Conservation (phyloP, 2,797 vertebrate genomes). For the Erithacus rubecula region DNA sequence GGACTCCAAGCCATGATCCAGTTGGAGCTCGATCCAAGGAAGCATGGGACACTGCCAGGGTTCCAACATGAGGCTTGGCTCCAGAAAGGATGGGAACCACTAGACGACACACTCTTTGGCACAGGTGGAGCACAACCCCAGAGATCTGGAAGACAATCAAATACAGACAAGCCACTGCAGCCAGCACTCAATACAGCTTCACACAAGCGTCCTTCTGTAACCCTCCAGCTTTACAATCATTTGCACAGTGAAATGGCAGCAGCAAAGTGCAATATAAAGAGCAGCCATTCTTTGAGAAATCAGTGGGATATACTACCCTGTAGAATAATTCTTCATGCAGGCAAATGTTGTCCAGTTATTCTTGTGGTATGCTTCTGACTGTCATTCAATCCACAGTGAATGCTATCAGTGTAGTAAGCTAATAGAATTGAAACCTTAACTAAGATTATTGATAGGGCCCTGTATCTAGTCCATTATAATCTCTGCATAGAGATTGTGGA, state of each 20-base stretch:
- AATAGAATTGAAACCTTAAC: conserved; percentile 70
- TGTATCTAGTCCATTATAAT: conserved; percentile 70
- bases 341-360: conserved; percentile 1
- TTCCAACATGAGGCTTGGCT: conserved; percentile 64
- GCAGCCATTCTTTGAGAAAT: background rate
- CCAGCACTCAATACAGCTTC: conserved; percentile 4
- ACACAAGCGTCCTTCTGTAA: conserved; percentile 17
- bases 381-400: conserved; percentile 13
- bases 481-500: conserved; percentile 71
- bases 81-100: conserved; percentile 58
- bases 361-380: conserved; percentile 27
- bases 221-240: background rate
- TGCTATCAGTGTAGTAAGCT: conserved; percentile 63
- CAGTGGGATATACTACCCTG: rapidly evolving
- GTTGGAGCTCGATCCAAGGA: conserved; percentile 36
- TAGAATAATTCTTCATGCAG: background rate
- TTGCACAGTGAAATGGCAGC: background rate
- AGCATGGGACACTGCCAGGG: conserved; percentile 61
- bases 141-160: conserved; percentile 59
- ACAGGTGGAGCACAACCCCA: conserved; percentile 60
- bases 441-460: conserved; percentile 56
- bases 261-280: background rate
- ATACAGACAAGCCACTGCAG: conserved; percentile 46
- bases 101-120: conserved; percentile 67
- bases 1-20: conserved; percentile 44